Percentiles rank a stretch among this genome's conserved stretches.
phyloP scores from a whole-genome alignment of 2,888 invertebrate species.

The Yponomeuta plumbellus region DNA sequence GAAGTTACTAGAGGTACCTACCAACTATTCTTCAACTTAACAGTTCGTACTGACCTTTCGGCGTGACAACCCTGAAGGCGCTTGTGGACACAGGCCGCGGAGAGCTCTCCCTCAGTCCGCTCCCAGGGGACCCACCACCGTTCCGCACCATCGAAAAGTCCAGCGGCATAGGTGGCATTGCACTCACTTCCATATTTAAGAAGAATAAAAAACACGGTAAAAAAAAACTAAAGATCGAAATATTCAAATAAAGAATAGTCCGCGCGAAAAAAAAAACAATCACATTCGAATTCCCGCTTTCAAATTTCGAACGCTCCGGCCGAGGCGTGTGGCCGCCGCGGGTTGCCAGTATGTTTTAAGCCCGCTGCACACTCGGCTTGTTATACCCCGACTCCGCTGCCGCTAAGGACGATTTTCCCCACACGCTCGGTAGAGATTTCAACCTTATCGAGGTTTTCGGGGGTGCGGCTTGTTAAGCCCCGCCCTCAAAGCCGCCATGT shows the following conservation, averaged over 20 bases:
- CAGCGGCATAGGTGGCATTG: slow-evolving; percentile 79
- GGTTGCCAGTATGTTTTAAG: slow-evolving; percentile 62
- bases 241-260: no score
- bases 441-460: slow-evolving; percentile 61
- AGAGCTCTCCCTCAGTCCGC: slow-evolving; percentile 50
- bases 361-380: slow-evolving; percentile 47
- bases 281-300: slow-evolving; percentile 12
- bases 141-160: slow-evolving; percentile 79
- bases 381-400: slow-evolving; percentile 42
- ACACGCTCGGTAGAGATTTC: slow-evolving; percentile 62
- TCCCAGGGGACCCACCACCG: slow-evolving; percentile 53
- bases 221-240: slow-evolving; percentile 5
- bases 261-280: not conserved
- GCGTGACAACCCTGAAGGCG: slow-evolving; percentile 82
- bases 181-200: slow-evolving; percentile 77
- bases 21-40: no score
- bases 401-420: slow-evolving; percentile 65
- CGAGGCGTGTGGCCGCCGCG: slow-evolving; percentile 63
- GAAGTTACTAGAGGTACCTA: no score
- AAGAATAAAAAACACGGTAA: slow-evolving; percentile 28
- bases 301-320: slow-evolving; percentile 34
- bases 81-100: slow-evolving; percentile 70
- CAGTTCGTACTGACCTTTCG: slow-evolving; percentile 67
- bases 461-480: slow-evolving; percentile 58
- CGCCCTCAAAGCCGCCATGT: slow-evolving; percentile 61